Evolutionary conservation across 2,113 vertebrate species (phyloP).

Genomic region (Candoia aspera): DNA sequence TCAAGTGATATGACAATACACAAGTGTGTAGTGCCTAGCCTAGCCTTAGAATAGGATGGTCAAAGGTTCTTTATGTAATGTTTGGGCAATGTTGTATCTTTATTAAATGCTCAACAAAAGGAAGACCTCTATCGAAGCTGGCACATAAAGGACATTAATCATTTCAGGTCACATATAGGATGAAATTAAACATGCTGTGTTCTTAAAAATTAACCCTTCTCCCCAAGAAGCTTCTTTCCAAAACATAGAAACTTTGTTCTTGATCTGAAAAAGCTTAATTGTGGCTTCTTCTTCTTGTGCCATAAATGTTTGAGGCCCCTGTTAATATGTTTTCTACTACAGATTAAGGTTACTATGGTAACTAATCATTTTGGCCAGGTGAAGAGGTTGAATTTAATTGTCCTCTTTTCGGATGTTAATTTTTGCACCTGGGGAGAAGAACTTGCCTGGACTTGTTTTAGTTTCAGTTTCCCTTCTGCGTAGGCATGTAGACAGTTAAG

Average conservation of each 20-base stretch:
- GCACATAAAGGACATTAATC: rapidly evolving
- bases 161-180: rapidly evolving
- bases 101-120: not conserved
- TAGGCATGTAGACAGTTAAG: too few relatives aligned
- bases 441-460: too few relatives aligned
- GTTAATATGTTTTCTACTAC: too few relatives aligned
- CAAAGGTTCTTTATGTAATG: not conserved
- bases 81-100: conserved; percentile 24
- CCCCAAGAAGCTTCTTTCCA: not conserved
- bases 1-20: not conserved
- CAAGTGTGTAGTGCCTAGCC: not conserved
- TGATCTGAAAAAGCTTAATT: not conserved
- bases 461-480: too few relatives aligned
- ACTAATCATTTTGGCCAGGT: too few relatives aligned
- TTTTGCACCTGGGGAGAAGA: too few relatives aligned
- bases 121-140: not conserved
- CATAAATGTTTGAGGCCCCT: not conserved
- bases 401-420: too few relatives aligned
- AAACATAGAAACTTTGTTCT: not conserved
- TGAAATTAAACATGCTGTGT: not conserved
- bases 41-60: not conserved
- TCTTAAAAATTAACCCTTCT: not conserved
- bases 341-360: too few relatives aligned
- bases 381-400: too few relatives aligned
- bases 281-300: not conserved